Evolutionary conservation across 2,113 vertebrate genomes (phyloP), one percentile per base, ranked within the genome.

Genomic region (Euleptes europaea): DNA sequence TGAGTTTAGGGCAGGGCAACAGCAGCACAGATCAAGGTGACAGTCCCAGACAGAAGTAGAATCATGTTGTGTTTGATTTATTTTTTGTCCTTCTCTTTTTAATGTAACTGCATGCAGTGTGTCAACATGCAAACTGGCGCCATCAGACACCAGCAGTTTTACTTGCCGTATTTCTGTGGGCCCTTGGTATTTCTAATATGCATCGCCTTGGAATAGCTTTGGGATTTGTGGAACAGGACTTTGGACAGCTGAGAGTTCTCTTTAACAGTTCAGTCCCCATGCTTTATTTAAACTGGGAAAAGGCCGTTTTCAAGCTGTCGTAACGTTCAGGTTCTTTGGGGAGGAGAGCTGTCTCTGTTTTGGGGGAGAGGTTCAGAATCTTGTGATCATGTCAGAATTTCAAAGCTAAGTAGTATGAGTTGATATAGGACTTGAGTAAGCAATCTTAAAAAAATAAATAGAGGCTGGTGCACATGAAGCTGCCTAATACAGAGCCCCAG

Each of bases 121-220:
- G 92, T 93, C 95, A 89, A 60, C 92, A 92, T 60, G 93, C 94
- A 93, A 69, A 42, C 66, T 26, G 91, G 94, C 80, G 90, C 94
- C 91, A 44, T 85, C 40, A 86, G 91, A 49, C 91, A 90, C 87
- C 89, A 91, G 90, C 12, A 75, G 33, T 75, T 91, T 70, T 89
- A 54, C 84, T 94, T 82, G 0, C 76, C 89, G 85, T 75, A 81
- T 88, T 90, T 86, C 90, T 94, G 31, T 1, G 89, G 94, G 88
- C 89, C 87, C 88, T 82, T 92, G 93, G 89, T 82, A 94, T 96
- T 88, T 66, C 31, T 94, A 94, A 92, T 95, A 79, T 95, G 93
- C 80, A 86, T 86, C 91, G 89, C 91, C 91, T 70, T 86, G 88
- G 92, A 90, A 91, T 92, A 91, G 90, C 91, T 47, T 1, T 0